Evolutionary conservation across 2,113 vertebrate species (phyloP), one percentile per base, ranked within the genome.

Genomic region (Glareola pratincola): DNA sequence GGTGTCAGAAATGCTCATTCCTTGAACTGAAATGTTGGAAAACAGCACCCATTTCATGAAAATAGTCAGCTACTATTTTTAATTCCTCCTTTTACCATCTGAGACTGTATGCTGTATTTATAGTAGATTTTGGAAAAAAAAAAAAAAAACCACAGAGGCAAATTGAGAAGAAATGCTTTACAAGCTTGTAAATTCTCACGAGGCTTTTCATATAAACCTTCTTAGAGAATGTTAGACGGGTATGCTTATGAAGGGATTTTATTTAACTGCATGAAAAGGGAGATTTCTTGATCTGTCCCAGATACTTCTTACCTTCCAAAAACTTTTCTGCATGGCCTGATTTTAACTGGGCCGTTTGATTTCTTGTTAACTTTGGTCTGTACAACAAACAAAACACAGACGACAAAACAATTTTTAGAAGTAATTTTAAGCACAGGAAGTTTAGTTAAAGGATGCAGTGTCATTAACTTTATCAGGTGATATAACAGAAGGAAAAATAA

Each of bases 381-480:
- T 27, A 43, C 39, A 54, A 39, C 80, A 79, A 95, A 85, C 45
- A 89, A 91, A 84, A 50, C 66, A 50, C 34, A 56, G 39, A 73
- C 62, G 69, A 91, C 19, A 72, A 62, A 85, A 92, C 62, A 1
- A 34, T 64, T 90, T 81, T 73, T 71, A 57, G 83, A 62, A 85
- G 41, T 6, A 18, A 8, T 72, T 88, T 73, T 47, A 39, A 82
- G 57, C 69, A 36, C 24, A 23, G 36, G 48, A 63, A 77, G 22
- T 69, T 92, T 72, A 92, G 51, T 80, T 86, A 69, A 54, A 78
- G 17, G 17, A 47, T 76, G 63, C 90, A 87, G 87, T 77, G 59
- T 82, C 95, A 77, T 95, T 94, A 94, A 92, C 79, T 96, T 97
- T 94, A 88, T 90, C 90, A 88, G 32, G 22, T 37, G 24, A 13